Base-by-base conservation (phyloP, 2,797 vertebrate species). In the Silurus lanzhouensis region DNA sequence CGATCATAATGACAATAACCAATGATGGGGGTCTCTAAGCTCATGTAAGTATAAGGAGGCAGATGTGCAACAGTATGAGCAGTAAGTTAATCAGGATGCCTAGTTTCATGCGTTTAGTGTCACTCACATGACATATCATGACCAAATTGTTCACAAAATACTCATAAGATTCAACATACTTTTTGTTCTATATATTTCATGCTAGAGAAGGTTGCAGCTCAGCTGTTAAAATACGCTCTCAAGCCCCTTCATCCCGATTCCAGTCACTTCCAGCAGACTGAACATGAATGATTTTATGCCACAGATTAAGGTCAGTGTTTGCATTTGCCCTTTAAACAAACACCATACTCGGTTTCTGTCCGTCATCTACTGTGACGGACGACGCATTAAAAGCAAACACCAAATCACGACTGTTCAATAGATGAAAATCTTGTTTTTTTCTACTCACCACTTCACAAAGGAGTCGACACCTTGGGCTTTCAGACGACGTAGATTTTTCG, bases 361-460 rank as follows among this genome's bases (percentile, higher is more conserved):
- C 44, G 48, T 81, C 60, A 79, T 9, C 31, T 5, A 15, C 22
- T n/a, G 60, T 79, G 75, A 88, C 58, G 57, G 2, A 76, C 38
- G 14, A 48, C 38, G 83, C 81, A 82, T 78, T 64, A 44, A 87
- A 84, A 60, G 87, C 89, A 1, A 31, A 84, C 58, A 38, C 20
- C 15, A 46, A 85, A 64, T 80, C 57, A 64, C 6, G 27, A 22
- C 19, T 8, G 19, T 19, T 52, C 19, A 72, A 38, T 22, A n/a
- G 58, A 85, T 9, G 13, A 25, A 81, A 80, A 64, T 10, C 52
- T 38, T 38, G 31, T 4, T 46, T 31, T 46, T 55, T 25, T n/a
- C 61, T 22, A 44, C 88, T 90, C 75, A 89, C 82, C 85, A 91
- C 83, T 91, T 91, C 12, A 90, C 89, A 90, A 94, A 92, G 74